Evolutionary conservation across 2,888 invertebrate species (phyloP).

Genomic region (Caenorhabditis virilis): DNA sequence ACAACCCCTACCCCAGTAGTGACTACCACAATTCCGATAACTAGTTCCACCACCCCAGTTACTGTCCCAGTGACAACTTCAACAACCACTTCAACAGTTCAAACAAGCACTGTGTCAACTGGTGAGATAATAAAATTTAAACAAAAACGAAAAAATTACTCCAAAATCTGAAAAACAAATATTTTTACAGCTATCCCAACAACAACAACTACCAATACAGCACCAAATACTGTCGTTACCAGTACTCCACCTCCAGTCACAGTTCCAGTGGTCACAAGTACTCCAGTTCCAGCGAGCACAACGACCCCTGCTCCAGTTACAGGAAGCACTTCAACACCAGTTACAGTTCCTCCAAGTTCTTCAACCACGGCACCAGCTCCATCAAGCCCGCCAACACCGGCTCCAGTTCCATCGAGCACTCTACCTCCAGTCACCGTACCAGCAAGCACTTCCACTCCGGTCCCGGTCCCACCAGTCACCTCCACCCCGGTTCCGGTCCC

Average conservation of each 20-base stretch:
- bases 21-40: neutral
- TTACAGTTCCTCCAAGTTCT: neutral
- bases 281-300: neutral
- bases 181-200: neutral
- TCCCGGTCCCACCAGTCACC: slow-evolving; percentile 2
- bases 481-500: neutral
- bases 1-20: slow-evolving; percentile 12
- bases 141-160: too few relatives aligned
- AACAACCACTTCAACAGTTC: neutral
- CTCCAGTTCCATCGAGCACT: neutral
- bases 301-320: neutral
- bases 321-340: neutral
- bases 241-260: slow-evolving; percentile 1
- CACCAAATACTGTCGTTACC: too few relatives aligned
- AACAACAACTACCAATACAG: slow-evolving; percentile 5
- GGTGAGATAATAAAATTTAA: too few relatives aligned
- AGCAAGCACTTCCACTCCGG: slow-evolving; percentile 4
- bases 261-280: neutral
- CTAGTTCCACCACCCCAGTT: neutral
- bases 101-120: too few relatives aligned
- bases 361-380: neutral
- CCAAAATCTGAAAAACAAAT: too few relatives aligned
- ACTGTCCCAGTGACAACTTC: neutral
- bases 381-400: neutral
- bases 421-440: slow-evolving; percentile 1